A percentile compares a stretch with the other conserved stretches of the same genome.
phyloP scores from a whole-genome alignment of 2,113 vertebrate genomes.

The Paralichthys olivaceus region DNA sequence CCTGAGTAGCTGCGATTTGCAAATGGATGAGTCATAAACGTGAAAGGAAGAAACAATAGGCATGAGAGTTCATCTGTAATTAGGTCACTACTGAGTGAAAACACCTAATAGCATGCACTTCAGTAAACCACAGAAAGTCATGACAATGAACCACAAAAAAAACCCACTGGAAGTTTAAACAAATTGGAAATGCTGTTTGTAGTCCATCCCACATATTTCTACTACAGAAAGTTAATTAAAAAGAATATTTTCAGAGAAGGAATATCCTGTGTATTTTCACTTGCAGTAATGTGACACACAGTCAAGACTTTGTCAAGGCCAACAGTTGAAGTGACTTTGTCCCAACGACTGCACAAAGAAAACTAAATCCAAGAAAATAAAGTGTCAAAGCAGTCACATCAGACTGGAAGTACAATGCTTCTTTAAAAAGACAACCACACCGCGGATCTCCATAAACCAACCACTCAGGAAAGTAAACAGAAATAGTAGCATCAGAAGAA shows the following conservation, averaged over 20 bases:
- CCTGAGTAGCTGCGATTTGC: not conserved
- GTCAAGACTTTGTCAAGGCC: conserved; percentile 30
- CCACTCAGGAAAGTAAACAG: no score
- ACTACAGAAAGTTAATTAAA: not conserved
- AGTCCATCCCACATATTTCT: no score
- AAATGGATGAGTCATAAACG: not conserved
- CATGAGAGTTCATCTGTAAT: not conserved
- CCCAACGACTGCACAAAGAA: no score
- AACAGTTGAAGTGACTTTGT: conserved; percentile 6
- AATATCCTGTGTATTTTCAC: not conserved
- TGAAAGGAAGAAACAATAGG: not conserved
- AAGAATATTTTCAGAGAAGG: not conserved
- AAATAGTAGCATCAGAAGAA: no score
- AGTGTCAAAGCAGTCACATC: not conserved
- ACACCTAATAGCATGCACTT: not conserved
- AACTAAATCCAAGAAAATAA: conserved; percentile 11
- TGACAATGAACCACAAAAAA: no score
- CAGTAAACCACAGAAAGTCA: no score
- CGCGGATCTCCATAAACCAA: not conserved
- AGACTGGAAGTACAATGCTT: conserved; percentile 2
- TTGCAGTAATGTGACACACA: conserved; percentile 3
- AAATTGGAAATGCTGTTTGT: no score
- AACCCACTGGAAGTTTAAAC: no score
- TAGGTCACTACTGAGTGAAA: not conserved
- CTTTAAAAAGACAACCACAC: not conserved